These are phyloP conservation scores for Harpalus rubripes DNA, from an alignment of 2,888 invertebrate genomes.

Conservation along the genomic window DNA sequence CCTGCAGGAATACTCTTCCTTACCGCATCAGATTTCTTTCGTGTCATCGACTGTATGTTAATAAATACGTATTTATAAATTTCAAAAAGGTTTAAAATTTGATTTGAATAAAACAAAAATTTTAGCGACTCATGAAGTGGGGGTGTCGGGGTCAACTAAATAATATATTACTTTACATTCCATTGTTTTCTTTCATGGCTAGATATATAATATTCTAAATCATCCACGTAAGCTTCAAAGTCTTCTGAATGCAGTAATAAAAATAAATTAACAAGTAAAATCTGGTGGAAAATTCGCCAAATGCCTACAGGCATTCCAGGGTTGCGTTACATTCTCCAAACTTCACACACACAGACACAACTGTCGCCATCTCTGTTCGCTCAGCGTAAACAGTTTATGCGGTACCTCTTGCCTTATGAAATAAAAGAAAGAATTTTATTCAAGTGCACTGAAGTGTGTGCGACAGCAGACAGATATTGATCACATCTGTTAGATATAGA, in stretches of 20 bases:
- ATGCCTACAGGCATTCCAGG: not conserved
- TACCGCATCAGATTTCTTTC: no score
- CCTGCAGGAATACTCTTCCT: no score
- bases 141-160: no score
- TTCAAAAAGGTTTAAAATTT: no score
- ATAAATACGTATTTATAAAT: no score
- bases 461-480: slow-evolving; percentile 25
- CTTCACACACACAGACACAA: not conserved
- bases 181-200: no score
- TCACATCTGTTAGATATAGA: slow-evolving; percentile 36
- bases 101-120: no score
- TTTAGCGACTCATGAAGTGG: no score
- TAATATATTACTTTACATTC: no score
- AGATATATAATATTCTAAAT: no score
- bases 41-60: no score
- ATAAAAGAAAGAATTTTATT: slow-evolving; percentile 42
- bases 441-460: slow-evolving; percentile 27
- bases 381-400: not conserved
- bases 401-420: slow-evolving; percentile 15
- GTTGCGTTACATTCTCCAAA: not conserved
- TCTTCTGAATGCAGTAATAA: not conserved
- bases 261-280: slow-evolving; percentile 7
- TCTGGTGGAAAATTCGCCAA: not conserved
- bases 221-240: not conserved
- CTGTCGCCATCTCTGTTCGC: not conserved